Conservation (phyloP, 2,797 vertebrate genomes). For the Chaunax sp. region DNA sequence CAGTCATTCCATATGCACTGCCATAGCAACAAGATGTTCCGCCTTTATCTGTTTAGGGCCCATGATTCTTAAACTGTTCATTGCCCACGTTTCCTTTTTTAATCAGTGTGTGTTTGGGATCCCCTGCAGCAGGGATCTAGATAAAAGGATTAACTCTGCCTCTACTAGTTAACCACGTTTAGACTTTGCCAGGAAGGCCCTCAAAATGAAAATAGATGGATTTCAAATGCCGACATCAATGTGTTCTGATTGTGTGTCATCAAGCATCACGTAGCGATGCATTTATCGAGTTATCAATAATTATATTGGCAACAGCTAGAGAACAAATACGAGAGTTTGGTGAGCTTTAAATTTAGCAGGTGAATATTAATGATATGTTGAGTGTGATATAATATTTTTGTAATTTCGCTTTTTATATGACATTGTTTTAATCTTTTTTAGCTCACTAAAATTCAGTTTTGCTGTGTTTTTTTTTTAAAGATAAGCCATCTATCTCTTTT, state of each 20-base stretch:
- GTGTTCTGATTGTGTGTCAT: constrained; percentile 71
- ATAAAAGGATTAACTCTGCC: constrained; percentile 89
- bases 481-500: constrained; percentile 7
- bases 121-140: constrained; percentile 88
- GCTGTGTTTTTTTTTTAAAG: not conserved
- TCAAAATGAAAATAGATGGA: constrained; percentile 83
- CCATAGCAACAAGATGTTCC: constrained; percentile 87
- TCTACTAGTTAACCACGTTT: constrained; percentile 87
- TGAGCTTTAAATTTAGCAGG: constrained; percentile 6
- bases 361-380: not conserved
- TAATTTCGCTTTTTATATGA: not conserved
- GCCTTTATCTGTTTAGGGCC: constrained; percentile 85
- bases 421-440: constrained; percentile 14
- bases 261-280: constrained; percentile 54
- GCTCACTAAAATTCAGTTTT: constrained; percentile 17
- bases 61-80: constrained; percentile 85
- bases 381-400: not conserved
- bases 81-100: constrained; percentile 86
- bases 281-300: constrained; percentile 61
- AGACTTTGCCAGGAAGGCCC: constrained; percentile 83
- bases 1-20: constrained; percentile 84
- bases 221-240: constrained; percentile 78
- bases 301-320: constrained; percentile 14
- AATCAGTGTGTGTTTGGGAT: constrained; percentile 87
- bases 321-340: not conserved